A percentile compares a stretch with the other conserved stretches of the same genome.
These are phyloP conservation scores for Monodelphis domestica DNA, from an alignment of 2,797 vertebrate genomes.

Conservation along the genomic window DNA sequence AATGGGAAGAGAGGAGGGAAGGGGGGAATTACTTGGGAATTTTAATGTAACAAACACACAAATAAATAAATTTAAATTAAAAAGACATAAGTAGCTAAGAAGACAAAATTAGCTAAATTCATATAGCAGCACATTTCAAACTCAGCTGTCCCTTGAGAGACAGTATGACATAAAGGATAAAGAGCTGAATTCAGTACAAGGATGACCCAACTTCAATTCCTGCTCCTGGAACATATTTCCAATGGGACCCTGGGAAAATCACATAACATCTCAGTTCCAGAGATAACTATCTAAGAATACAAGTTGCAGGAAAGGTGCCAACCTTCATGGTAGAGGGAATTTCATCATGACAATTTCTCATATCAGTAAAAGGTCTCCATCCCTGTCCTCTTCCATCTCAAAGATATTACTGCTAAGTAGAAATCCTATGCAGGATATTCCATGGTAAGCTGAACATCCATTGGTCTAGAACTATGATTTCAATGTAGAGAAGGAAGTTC, in stretches of 20 bases:
- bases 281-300: neutral
- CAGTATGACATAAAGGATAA: neutral
- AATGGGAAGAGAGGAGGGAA: too few relatives aligned
- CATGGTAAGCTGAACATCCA: neutral
- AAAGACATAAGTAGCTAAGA: neutral
- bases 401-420: neutral
- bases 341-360: neutral
- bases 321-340: neutral
- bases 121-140: neutral
- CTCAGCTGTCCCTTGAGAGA: neutral
- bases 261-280: neutral
- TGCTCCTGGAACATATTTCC: neutral
- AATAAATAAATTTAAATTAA: too few relatives aligned
- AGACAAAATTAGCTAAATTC: neutral
- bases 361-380: too few relatives aligned
- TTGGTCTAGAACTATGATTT: neutral
- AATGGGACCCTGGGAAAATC: neutral
- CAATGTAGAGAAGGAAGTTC: too few relatives aligned
- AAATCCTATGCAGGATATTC: neutral
- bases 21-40: too few relatives aligned
- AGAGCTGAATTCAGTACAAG: neutral
- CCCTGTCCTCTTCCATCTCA: neutral
- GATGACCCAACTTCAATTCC: neutral
- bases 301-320: too few relatives aligned
- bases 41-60: too few relatives aligned